Evolutionary conservation across 1,140 invertebrate genomes (phyloP), one percentile per base, ranked within the genome.

Genomic region (Orius laevigatus): DNA sequence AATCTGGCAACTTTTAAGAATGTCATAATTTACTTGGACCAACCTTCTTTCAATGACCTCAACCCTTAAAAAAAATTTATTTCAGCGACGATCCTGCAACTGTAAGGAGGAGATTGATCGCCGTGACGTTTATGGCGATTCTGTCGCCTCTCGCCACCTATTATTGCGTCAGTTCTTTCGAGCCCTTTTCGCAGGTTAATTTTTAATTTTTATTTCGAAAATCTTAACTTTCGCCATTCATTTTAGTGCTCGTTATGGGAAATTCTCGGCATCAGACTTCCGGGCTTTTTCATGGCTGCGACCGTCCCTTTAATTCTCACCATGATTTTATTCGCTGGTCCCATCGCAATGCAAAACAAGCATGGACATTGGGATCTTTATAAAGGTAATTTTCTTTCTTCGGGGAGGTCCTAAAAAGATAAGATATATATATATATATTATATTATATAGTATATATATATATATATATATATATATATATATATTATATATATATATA

Each of bases 51-150:
- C 62, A 57, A 57, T 72, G 25, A 25, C n/a, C n/a, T n/a, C 3
- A 25, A 25, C 3, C 8, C 8, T 78, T 58, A 42, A 42, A 42
- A 67, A 86, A 25, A 25, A 4, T 25, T 25, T 25, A 8, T 25
- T 25, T 25, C 25, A 25, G 85, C 57, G 79, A 90, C 62, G 85
- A 92, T 66, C 84, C 87, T 5, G 72, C 77, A n/a, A 87, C 79
- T 2, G 89, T 94, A 53, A 90, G 87, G 59, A 76, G 75, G 63
- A 73, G 89, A 60, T 92, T 91, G 62, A 71, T 85, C 41, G 90
- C 87, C 66, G 84, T 88, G 0, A 76, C 78, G 52, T 64, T 84
- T 48, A 82, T 90, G 65, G 78, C 81, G 64, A 59, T 88, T 38
- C 58, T 91, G 38, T 80, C 85, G 12, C 85, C 86, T 38, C 62